Base-by-base conservation (phyloP, 30 jellyfish, hydroid and myxozoan genomes). In the Pseudorhiza aurosa region DNA sequence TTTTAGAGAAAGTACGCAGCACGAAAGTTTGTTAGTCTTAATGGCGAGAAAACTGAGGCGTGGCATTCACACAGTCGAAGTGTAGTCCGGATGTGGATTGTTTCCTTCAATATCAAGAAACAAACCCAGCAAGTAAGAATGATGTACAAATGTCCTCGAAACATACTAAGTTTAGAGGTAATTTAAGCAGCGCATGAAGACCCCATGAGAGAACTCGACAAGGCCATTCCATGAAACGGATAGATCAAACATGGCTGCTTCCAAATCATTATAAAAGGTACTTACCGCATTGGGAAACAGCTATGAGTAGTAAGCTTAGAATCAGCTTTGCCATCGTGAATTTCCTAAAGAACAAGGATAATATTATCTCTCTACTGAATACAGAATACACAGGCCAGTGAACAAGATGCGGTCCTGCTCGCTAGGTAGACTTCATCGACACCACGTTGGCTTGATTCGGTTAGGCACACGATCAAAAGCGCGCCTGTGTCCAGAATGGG, bases 401-500 rank as follows among this genome's bases (percentile, higher is more conserved):
- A 68, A 44, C 71, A 11, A 70, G 83, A 45, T 18, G 83, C 18
- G 26, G 22, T 12, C 59, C 60, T 25, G 72, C 37, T n/a, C n/a
- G n/a, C 49, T 4, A 31, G 30, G 49, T 19, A 49, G 55, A 25
- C n/a, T 44, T 33, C 53, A 47, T 35, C 0, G 31, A 24, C 67
- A 70, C 83, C 83, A 70, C 83, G 83, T 70, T 70, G 83, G 56
- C 11, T 17, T 50, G 71, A 47, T 44, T 45, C 83, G 71, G 83
- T 43, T 40, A 47, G 70, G 71, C 60, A 47, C 83, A 70, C 72
- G 71, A 70, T 76, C 88, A 58, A 35, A 57, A 57, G 78, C 88
- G 88, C 88, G 88, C 88, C 88, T 42, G 72, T 21, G 87, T 76
- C 70, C 88, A 60, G 88, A 76, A 76, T 76, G 80, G 88, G 88